Percentiles rank a stretch among this genome's conserved stretches.
These are phyloP conservation scores for Halichondria panicea DNA, from an alignment of 37 sponge, comb jelly and placozoan genomes.

Conservation along the genomic window DNA sequence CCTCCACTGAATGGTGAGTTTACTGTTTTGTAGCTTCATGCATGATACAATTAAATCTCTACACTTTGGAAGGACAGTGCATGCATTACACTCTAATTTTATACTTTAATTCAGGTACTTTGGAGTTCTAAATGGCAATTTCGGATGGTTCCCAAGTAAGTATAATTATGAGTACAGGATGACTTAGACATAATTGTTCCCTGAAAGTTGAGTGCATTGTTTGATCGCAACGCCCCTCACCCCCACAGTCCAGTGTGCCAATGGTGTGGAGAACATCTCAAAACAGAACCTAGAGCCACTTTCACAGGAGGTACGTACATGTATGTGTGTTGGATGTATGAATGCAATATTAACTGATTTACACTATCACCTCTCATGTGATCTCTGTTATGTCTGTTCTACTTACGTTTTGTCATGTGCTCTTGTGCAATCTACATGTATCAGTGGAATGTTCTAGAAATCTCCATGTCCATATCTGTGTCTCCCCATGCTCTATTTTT, in stretches of 20 bases:
- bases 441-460: too few species aligned
- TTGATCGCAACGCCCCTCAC: not conserved
- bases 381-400: too few species aligned
- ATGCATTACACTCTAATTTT: not conserved
- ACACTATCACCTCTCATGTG: too few species aligned
- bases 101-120: constrained; percentile 39
- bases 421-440: too few species aligned
- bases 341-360: too few species aligned
- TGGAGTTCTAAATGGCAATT: constrained; percentile 48
- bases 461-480: too few species aligned
- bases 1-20: constrained; percentile 74
- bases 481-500: too few species aligned
- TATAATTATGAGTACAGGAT: not conserved
- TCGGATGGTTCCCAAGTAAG: constrained; percentile 85
- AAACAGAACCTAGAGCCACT: constrained; percentile 28
- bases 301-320: constrained; percentile 44
- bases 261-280: constrained; percentile 19
- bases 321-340: not conserved
- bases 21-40: too few species aligned
- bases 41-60: not conserved
- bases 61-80: not conserved
- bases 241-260: constrained; percentile 30
- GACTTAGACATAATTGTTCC: not conserved
- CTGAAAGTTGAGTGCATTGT: not conserved
- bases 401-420: too few species aligned